phyloP scores from a whole-genome alignment of 2,113 vertebrate species.

The Planiliza haematocheilus region DNA sequence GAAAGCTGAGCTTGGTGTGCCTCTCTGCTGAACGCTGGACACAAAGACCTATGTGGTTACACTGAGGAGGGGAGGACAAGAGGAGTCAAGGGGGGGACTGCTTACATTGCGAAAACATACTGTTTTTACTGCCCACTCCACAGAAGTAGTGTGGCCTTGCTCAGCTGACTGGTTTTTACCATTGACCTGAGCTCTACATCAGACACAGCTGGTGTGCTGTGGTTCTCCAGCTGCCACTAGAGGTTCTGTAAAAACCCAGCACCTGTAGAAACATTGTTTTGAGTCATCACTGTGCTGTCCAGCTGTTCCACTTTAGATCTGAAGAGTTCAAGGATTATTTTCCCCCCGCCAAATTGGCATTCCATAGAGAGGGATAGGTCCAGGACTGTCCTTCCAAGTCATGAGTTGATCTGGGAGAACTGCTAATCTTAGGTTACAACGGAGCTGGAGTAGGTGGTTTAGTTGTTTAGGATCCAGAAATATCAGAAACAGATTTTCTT shows the following conservation, averaged over 20 bases:
- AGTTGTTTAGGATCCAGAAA: neutral
- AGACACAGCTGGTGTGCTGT: constrained; percentile 56
- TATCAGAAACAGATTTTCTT: neutral
- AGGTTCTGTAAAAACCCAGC: constrained; percentile 17
- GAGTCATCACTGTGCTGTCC: constrained; percentile 16
- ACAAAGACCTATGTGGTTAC: constrained; percentile 69
- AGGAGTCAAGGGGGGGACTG: constrained; percentile 21
- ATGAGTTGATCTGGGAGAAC: neutral
- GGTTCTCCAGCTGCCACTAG: constrained; percentile 26
- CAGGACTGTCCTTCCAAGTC: neutral
- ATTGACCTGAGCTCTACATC: constrained; percentile 34
- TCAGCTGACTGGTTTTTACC: constrained; percentile 53
- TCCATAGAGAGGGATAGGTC: neutral
- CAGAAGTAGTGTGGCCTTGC: constrained; percentile 30
- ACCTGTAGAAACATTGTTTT: constrained; percentile 42
- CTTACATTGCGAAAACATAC: constrained; percentile 65
- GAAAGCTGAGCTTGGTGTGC: constrained; percentile 67
- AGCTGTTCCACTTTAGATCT: constrained; percentile 19
- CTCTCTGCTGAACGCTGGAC: constrained; percentile 57
- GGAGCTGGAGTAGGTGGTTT: neutral
- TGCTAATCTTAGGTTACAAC: constrained; percentile 4
- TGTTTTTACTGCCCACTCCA: constrained; percentile 70
- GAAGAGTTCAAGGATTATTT: neutral
- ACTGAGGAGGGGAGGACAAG: constrained; percentile 15
- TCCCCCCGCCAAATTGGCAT: neutral